These are phyloP conservation scores for Brachystomella parvula DNA, from an alignment of 1,140 invertebrate species.

Conservation along the genomic window DNA sequence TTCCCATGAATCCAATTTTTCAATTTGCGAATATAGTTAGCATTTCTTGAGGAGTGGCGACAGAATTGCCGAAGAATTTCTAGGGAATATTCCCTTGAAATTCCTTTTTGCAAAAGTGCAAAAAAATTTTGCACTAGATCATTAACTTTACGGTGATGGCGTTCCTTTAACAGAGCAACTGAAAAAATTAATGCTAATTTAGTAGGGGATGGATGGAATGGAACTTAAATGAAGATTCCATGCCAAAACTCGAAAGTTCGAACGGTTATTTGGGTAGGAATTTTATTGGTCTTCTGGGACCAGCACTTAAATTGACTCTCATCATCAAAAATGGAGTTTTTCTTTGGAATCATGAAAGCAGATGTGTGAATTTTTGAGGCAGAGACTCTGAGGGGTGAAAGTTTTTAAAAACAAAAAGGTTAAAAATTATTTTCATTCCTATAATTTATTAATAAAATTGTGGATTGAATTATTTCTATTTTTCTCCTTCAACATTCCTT, in stretches of 20 bases:
- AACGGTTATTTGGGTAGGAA: slow-evolving; percentile 22
- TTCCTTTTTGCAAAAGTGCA: neutral
- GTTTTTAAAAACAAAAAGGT: neutral
- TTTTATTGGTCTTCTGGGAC: slow-evolving; percentile 36
- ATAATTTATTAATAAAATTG: neutral
- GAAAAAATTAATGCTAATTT: neutral
- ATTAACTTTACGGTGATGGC: too few species aligned
- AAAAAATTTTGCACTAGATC: neutral
- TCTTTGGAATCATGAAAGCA: slow-evolving; percentile 27
- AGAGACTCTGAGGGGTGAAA: neutral
- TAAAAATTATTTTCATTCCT: neutral
- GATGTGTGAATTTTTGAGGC: slow-evolving; percentile 10
- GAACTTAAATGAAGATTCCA: neutral
- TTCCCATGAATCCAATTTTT: too few species aligned
- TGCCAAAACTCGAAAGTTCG: neutral
- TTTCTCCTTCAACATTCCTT: too few species aligned
- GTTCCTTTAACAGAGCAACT: too few species aligned
- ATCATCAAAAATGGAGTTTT: slow-evolving; percentile 8
- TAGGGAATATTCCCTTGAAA: too few species aligned
- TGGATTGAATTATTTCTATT: neutral
- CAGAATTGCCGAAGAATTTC: too few species aligned
- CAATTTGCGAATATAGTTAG: too few species aligned
- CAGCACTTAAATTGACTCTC: neutral
- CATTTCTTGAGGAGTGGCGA: too few species aligned
- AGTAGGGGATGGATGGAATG: neutral